A percentile compares a stretch with the other conserved stretches of the same genome.
phyloP scores from a whole-genome alignment of 1,140 invertebrate genomes.

The Bombus terrestris region DNA sequence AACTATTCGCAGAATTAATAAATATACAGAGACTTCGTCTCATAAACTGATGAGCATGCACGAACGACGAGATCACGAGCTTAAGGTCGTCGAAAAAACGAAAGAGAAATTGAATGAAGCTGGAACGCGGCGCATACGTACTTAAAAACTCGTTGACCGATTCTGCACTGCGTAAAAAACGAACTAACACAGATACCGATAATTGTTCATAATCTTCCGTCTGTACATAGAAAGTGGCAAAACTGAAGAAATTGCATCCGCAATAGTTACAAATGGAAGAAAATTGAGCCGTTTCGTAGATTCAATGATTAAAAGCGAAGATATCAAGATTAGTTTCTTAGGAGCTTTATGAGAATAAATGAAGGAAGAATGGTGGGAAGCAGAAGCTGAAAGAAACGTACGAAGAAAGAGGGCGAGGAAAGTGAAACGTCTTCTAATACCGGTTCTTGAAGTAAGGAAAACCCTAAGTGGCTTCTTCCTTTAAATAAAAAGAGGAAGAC shows the following conservation, averaged over 20 bases:
- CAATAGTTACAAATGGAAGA: too few species aligned
- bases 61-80: not conserved
- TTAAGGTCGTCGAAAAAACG: conserved; percentile 16
- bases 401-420: not conserved
- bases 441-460: not conserved
- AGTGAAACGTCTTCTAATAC: not conserved
- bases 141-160: not conserved
- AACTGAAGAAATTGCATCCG: not conserved
- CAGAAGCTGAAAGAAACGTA: not conserved
- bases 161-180: not conserved
- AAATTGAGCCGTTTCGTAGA: not conserved
- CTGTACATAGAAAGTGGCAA: conserved; percentile 10
- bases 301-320: too few species aligned
- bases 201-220: not conserved
- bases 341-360: not conserved
- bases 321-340: too few species aligned
- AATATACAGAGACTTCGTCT: not conserved
- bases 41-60: not conserved
- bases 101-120: conserved; percentile 10
- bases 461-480: not conserved
- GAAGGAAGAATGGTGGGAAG: too few species aligned
- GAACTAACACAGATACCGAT: not conserved
- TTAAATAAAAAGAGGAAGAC: not conserved
- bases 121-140: not conserved
- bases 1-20: not conserved